Conservation (phyloP, 2,797 vertebrate genomes). For the Calcarius lapponicus region DNA sequence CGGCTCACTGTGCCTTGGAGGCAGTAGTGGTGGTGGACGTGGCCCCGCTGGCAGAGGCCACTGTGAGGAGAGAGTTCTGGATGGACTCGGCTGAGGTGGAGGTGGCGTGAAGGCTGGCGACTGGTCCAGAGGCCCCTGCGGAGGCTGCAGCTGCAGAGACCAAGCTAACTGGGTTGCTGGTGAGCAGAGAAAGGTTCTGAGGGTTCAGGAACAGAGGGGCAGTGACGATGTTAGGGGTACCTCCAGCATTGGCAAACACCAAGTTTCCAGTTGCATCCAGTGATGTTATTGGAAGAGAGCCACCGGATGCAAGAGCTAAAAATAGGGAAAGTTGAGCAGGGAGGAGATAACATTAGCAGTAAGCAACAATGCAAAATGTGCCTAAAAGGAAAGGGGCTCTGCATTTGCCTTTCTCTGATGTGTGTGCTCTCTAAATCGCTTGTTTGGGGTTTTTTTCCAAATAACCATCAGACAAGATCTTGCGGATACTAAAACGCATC, state of each 20-base stretch:
- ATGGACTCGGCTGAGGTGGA: conserved; percentile 84
- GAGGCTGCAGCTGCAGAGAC: conserved; percentile 87
- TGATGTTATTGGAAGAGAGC: conserved; percentile 95
- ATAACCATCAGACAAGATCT: neutral
- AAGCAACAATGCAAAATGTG: neutral
- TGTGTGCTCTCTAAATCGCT: neutral
- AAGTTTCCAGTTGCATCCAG: conserved; percentile 93
- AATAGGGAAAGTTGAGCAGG: conserved; percentile 33
- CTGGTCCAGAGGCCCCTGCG: conserved; percentile 80
- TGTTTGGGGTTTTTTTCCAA: neutral
- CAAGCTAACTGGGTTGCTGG: conserved; percentile 98
- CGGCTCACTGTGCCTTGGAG: conserved; percentile 97
- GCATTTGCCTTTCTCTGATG: neutral
- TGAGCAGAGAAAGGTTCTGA: conserved; percentile 98
- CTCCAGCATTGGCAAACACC: conserved; percentile 91
- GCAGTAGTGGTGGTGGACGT: conserved; percentile 94
- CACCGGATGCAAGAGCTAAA: conserved; percentile 92
- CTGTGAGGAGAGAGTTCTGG: conserved; percentile 86
- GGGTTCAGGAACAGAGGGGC: conserved; percentile 96
- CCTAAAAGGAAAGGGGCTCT: neutral
- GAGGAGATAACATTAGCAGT: conserved; percentile 28
- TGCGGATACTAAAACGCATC: neutral
- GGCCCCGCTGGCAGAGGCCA: conserved; percentile 85
- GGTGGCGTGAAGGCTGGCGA: conserved; percentile 89
- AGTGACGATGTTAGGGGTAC: conserved; percentile 91